Base-by-base conservation (phyloP, 1,140 invertebrate genomes). In the Pogonomyrmex californicus region DNA sequence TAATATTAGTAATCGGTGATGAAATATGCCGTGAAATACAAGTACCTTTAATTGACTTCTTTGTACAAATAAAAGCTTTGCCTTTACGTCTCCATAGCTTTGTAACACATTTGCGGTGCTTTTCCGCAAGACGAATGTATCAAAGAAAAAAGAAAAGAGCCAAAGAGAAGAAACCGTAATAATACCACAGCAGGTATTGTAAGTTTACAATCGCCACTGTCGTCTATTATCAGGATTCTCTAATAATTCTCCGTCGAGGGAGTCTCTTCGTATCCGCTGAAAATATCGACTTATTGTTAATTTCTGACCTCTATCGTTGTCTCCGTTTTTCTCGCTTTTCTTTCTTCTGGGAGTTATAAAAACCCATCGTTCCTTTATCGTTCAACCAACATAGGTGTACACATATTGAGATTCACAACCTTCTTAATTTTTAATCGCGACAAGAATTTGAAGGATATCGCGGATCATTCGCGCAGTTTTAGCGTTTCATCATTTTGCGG, bases 251-350 rank as follows among this genome's bases (percentile, higher is more conserved):
- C 41, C n/a, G 38, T 81, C 23, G 23, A 14, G 23, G 44, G 36
- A 81, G 56, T 81, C 70, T 70, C 38, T 68, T 2, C 23, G 36
- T 54, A 41, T 44, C 49, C 41, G 23, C 65, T 41, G 23, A 14
- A 81, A 70, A 70, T 81, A 70, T 58, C 49, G 78, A 41, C 49
- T 81, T 23, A 23, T 23, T 23, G 23, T 23, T 36, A 62, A n/a
- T 30, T 78, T 51, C 33, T 68, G 23, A 79, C 36, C 47, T 66
- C 44, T 41, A 79, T 47, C 44, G 36, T 60, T 30, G 7, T 33
- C 5, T 14, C 4, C 7, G n/a, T 58, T 58, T 14, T 17, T 4
- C 6, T 51, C 10, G 7, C 56, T 17, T 3, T 73, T n/a, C 33
- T 36, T 81, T 81, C 7, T 23, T 60, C 38, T 60, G 23, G 4